Conservation (phyloP, 2,888 invertebrate species). For the Drosophila tanythrix region DNA sequence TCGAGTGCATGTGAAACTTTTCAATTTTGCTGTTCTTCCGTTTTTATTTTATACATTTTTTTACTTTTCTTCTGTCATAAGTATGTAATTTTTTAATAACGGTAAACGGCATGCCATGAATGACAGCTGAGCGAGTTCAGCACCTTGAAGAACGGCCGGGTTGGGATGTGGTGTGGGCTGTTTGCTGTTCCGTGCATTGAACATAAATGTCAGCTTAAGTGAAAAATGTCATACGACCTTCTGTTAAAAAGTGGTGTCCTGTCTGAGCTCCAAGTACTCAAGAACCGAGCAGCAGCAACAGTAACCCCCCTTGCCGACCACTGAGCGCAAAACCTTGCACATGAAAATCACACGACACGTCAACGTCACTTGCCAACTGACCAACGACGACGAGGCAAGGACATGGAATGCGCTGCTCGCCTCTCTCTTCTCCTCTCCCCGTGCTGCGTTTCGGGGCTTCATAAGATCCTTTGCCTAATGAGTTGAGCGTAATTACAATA, state of each 20-base stretch:
- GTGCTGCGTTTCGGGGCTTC: constrained; percentile 16
- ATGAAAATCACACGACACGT: constrained; percentile 74
- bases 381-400: constrained; percentile 25
- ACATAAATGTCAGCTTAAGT: constrained; percentile 81
- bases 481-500: constrained; percentile 18
- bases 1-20: constrained; percentile 71
- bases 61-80: constrained; percentile 25
- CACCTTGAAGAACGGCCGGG: constrained; percentile 14
- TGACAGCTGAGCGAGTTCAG: constrained; percentile 72
- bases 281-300: constrained; percentile 7
- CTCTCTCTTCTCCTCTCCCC: background rate
- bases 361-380: constrained; percentile 61
- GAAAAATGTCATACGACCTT: constrained; percentile 80
- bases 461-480: constrained; percentile 1
- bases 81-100: constrained; percentile 79
- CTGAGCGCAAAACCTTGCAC: constrained; percentile 43
- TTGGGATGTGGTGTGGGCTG: constrained; percentile 1
- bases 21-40: constrained; percentile 64
- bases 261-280: constrained; percentile 35
- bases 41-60: constrained; percentile 11
- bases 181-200: constrained; percentile 42
- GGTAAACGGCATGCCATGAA: constrained; percentile 74
- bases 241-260: constrained; percentile 42
- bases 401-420: background rate
- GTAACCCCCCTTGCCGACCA: constrained; percentile 44